phyloP scores from a whole-genome alignment of 2,888 invertebrate genomes.

The Adelphocoris suturalis region DNA sequence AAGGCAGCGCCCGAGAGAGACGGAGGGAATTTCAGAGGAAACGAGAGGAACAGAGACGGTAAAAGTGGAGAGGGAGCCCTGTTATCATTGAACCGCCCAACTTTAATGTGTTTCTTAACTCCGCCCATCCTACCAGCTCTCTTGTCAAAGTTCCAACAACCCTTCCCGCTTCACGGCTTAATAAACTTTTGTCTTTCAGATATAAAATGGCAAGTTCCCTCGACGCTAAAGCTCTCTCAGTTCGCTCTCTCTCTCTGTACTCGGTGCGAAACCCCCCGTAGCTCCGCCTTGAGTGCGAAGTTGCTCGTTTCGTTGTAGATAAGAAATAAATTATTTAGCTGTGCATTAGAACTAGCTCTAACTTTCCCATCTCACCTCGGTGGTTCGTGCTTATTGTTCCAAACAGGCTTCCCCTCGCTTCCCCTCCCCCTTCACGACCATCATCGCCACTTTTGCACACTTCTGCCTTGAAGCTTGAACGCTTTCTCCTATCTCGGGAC shows the following conservation, averaged over 20 bases:
- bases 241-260: constrained; percentile 10
- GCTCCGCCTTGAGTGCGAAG: constrained; percentile 66
- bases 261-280: neutral
- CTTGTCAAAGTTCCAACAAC: constrained; percentile 71
- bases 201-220: constrained; percentile 70
- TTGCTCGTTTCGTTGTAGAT: constrained; percentile 63
- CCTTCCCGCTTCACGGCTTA: constrained; percentile 67
- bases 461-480: constrained; percentile 43
- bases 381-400: constrained; percentile 65
- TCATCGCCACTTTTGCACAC: constrained; percentile 60
- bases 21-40: constrained; percentile 36
- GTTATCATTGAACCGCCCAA: constrained; percentile 72
- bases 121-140: constrained; percentile 63
- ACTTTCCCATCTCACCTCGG: constrained; percentile 69
- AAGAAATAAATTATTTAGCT: constrained; percentile 72
- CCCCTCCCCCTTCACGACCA: constrained; percentile 16
- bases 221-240: constrained; percentile 53
- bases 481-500: constrained; percentile 35
- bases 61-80: constrained; percentile 63
- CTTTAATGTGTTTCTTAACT: constrained; percentile 73
- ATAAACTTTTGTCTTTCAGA: constrained; percentile 72
- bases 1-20: constrained; percentile 41
- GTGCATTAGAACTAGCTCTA: constrained; percentile 67
- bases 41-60: constrained; percentile 65
- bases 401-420: constrained; percentile 53